Conservation (phyloP, 2,797 vertebrate species). For the Brotula barbata region DNA sequence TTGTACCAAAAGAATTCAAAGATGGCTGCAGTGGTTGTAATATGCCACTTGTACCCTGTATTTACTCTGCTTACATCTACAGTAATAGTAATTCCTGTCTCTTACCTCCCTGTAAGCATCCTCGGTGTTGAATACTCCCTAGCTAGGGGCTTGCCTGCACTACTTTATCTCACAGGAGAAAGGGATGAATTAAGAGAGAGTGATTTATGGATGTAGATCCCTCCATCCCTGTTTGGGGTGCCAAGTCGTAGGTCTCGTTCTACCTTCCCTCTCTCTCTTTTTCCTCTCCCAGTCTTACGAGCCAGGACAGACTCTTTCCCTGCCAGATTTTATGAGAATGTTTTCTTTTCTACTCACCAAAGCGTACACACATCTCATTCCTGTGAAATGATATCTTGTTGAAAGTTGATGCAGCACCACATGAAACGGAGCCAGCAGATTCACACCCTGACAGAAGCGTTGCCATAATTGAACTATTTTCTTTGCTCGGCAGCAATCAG, state of each 20-base stretch:
- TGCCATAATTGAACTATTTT: conserved; percentile 67
- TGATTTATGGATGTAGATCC: conserved; percentile 74
- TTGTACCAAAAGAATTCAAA: conserved; percentile 53
- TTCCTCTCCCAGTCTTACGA: conserved; percentile 69
- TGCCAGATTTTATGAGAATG: conserved; percentile 77
- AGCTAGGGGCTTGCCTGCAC: conserved; percentile 49
- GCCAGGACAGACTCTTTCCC: conserved; percentile 71
- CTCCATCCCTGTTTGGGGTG: conserved; percentile 56
- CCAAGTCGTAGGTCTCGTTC: conserved; percentile 61
- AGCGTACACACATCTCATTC: conserved; percentile 75
- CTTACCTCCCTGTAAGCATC: conserved; percentile 54
- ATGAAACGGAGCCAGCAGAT: conserved; percentile 67
- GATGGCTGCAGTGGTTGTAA: conserved; percentile 56
- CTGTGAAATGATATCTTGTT: conserved; percentile 79
- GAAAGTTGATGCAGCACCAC: conserved; percentile 68
- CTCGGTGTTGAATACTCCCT: conserved; percentile 43
- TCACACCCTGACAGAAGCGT: conserved; percentile 62
- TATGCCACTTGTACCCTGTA: conserved; percentile 51
- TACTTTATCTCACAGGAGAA: conserved; percentile 55
- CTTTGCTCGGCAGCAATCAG: conserved; percentile 57
- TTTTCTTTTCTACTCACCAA: conserved; percentile 77
- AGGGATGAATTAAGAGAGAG: conserved; percentile 66
- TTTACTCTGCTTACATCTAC: conserved; percentile 63
- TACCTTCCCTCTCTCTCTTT: conserved; percentile 47
- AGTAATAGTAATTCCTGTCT: conserved; percentile 58